Evolutionary conservation across 2,888 invertebrate genomes (phyloP).

Genomic region (Erynnis tages): DNA sequence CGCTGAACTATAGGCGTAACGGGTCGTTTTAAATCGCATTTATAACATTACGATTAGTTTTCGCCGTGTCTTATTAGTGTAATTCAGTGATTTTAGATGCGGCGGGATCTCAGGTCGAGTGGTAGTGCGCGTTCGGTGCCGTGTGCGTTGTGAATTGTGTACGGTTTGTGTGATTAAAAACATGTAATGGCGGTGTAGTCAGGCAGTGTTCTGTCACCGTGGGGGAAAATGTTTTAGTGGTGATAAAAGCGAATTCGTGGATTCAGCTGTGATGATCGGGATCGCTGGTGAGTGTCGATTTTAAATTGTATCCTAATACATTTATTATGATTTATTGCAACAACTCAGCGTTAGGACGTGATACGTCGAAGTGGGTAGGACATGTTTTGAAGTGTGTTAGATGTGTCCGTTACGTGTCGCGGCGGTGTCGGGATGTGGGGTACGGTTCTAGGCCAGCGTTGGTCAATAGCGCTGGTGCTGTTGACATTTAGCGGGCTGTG

Average conservation of each 20-base stretch:
- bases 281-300: conserved; percentile 61
- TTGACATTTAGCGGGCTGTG: conserved; percentile 63
- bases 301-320: neutral
- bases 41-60: conserved; percentile 55
- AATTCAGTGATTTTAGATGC: conserved; percentile 29
- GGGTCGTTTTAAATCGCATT: conserved; percentile 53
- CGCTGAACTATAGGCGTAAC: conserved; percentile 50
- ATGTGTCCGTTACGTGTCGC: no score
- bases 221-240: conserved; percentile 55
- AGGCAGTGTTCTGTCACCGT: conserved; percentile 33
- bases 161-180: conserved; percentile 36
- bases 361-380: no score
- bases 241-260: conserved; percentile 49
- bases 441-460: conserved; percentile 50
- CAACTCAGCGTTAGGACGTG: no score
- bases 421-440: conserved; percentile 11
- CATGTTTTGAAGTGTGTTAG: neutral
- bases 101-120: neutral
- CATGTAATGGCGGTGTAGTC: conserved; percentile 67
- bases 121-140: conserved; percentile 26
- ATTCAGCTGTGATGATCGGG: conserved; percentile 56
- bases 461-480: conserved; percentile 57
- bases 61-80: conserved; percentile 58
- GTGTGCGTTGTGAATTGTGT: conserved; percentile 50
- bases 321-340: neutral